Percentiles rank a stretch among this genome's conserved stretches.
These are phyloP conservation scores for Meleagris gallopavo DNA, from an alignment of 2,113 vertebrate species.

Conservation along the genomic window DNA sequence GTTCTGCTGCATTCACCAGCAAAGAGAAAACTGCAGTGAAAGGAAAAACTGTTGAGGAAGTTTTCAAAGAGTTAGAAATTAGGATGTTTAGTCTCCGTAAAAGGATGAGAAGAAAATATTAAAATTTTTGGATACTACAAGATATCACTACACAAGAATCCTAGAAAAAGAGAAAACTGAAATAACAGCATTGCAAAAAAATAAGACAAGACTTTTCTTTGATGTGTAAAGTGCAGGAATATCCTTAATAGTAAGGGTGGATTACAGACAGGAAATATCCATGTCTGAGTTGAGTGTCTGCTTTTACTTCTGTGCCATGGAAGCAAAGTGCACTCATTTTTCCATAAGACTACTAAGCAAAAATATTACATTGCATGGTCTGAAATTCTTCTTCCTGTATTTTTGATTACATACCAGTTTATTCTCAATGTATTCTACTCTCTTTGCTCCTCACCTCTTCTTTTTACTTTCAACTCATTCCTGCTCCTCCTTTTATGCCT, in stretches of 20 bases:
- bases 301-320: not conserved
- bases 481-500: not conserved
- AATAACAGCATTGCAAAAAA: not conserved
- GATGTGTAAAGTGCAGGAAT: not conserved
- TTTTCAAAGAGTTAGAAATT: not conserved
- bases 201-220: not conserved
- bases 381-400: fast-evolving
- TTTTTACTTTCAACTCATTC: not conserved
- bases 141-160: not conserved
- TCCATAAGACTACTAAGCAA: not conserved
- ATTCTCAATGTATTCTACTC: not conserved
- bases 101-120: not conserved
- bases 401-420: not conserved
- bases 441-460: not conserved
- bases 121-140: not conserved
- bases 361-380: not conserved
- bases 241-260: not conserved
- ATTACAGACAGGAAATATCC: not conserved
- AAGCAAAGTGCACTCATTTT: not conserved
- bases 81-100: not conserved
- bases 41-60: not conserved
- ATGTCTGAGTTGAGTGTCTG: fast-evolving
- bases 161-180: not conserved
- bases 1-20: not conserved
- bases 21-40: not conserved